Evolutionary conservation across 30 jellyfish, hydroid and myxozoan genomes (phyloP).

Genomic region (Haliclystus octoradiatus): DNA sequence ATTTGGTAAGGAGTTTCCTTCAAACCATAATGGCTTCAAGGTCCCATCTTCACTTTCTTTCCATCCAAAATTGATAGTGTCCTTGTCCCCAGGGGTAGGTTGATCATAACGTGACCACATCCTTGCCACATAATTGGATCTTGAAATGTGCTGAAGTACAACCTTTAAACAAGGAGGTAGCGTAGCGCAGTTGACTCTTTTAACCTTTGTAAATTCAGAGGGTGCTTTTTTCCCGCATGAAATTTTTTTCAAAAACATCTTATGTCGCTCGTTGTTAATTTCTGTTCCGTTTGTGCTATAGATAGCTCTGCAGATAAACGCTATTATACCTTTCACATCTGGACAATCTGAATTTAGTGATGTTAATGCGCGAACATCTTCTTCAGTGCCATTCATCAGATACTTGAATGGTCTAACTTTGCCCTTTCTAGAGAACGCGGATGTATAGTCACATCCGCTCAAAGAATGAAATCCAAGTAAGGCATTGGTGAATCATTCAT

Average conservation of each 20-base stretch:
- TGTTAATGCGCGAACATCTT: background rate
- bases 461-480: background rate
- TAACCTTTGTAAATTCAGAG: no score
- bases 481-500: background rate
- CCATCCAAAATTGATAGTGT: no score
- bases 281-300: background rate
- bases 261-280: background rate
- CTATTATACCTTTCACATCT: background rate
- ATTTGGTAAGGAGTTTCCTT: no score
- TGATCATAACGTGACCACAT: no score
- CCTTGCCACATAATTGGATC: background rate
- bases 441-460: background rate
- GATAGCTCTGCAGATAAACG: background rate
- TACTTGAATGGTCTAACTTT: background rate
- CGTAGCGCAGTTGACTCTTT: background rate
- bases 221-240: background rate
- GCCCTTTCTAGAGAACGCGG: background rate
- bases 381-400: background rate
- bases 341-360: background rate
- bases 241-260: background rate
- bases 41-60: no score
- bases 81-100: no score
- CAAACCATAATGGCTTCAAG: no score
- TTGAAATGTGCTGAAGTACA: background rate
- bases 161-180: background rate